Conservation (phyloP, 1,140 invertebrate species). For the Holotrichia oblita region DNA sequence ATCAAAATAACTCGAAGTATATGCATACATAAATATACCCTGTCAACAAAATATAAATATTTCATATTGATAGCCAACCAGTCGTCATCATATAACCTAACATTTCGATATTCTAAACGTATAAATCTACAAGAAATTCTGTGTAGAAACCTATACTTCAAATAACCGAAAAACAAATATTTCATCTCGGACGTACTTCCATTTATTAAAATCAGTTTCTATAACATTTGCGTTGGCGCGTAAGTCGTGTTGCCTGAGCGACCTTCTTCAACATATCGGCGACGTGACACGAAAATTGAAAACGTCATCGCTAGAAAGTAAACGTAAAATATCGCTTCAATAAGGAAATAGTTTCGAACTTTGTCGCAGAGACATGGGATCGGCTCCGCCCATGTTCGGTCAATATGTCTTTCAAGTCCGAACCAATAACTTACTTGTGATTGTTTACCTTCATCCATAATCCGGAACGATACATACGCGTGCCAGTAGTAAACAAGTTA, state of each 20-base stretch:
- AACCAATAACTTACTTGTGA: not conserved
- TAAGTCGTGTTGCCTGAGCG: not conserved
- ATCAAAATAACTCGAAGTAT: no score
- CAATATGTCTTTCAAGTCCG: not conserved
- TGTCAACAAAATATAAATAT: no score
- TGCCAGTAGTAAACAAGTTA: no score
- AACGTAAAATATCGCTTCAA: not conserved
- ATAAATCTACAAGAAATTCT: no score
- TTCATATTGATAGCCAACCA: no score
- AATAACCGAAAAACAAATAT: not conserved
- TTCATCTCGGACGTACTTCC: not conserved
- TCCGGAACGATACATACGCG: no score
- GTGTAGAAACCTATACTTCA: no score
- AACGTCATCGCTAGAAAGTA: slow-evolving; percentile 12
- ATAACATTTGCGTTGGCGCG: not conserved
- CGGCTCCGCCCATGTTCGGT: not conserved
- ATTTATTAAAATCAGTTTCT: not conserved
- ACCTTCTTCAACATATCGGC: not conserved
- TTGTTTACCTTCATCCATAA: not conserved
- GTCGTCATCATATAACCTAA: no score
- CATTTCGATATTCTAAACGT: no score
- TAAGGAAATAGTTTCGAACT: slow-evolving; percentile 13
- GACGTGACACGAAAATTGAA: slow-evolving; percentile 7
- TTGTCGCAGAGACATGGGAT: not conserved
- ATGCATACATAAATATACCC: no score